Percentiles rank a stretch among this genome's conserved stretches.
These are phyloP conservation scores for Chamaetylas fuelleborni DNA, from an alignment of 2,113 vertebrate genomes.

Conservation along the genomic window DNA sequence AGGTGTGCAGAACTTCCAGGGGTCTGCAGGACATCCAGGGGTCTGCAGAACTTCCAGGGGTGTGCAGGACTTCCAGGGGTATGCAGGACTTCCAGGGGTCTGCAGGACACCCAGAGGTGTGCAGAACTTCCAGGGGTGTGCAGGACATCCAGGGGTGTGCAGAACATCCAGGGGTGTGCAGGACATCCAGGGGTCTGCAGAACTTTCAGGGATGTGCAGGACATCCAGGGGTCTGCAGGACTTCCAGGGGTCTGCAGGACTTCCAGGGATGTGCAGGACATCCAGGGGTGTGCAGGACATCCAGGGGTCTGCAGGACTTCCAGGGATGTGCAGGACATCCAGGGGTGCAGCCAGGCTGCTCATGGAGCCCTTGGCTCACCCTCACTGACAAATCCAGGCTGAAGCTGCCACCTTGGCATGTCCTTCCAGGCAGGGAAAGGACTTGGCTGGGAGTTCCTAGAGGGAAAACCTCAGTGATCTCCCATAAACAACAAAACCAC, in stretches of 20 bases:
- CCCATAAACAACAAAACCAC: not conserved
- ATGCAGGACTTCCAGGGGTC: not conserved
- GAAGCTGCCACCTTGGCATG: not conserved
- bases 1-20: too few species aligned
- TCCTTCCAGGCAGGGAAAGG: not conserved
- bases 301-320: not conserved
- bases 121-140: too few species aligned
- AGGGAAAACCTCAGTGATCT: not conserved
- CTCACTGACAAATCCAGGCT: not conserved
- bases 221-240: too few species aligned
- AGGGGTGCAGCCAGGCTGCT: not conserved
- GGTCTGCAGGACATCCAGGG: not conserved
- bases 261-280: not conserved
- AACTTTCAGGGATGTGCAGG: too few species aligned
- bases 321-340: not conserved
- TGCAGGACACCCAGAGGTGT: not conserved
- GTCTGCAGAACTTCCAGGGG: not conserved
- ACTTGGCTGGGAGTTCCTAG: accelerated
- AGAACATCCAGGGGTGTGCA: not conserved
- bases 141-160: not conserved
- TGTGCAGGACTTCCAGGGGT: not conserved
- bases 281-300: not conserved
- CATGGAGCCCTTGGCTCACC: not conserved
- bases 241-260: not conserved
- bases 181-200: not conserved